Conservation (phyloP, 2,113 vertebrate genomes). For the Myxocyprinus asiaticus region DNA sequence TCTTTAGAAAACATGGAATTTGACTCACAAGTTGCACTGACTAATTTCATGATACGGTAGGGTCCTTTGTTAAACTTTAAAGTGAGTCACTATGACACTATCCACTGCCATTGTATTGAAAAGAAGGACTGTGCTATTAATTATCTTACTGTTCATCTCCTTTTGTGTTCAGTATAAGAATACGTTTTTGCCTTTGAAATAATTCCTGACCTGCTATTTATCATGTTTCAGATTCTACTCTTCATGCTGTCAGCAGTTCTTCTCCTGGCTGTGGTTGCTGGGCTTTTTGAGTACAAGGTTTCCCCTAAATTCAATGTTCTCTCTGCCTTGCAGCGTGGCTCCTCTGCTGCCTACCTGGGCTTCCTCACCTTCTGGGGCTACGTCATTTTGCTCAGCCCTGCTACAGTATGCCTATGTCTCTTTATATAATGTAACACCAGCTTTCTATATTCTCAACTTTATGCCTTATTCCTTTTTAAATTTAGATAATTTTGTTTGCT, state of each 20-base stretch:
- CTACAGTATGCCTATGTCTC: constrained; percentile 87
- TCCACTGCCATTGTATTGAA: no score
- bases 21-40: no score
- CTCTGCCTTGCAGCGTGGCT: constrained; percentile 50
- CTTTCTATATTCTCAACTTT: no score
- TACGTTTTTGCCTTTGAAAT: no score
- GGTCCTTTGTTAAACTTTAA: no score
- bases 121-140: no score
- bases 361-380: constrained; percentile 89
- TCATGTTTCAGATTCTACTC: constrained; percentile 67
- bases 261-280: constrained; percentile 66
- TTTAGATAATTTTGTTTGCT: not conserved
- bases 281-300: constrained; percentile 63
- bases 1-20: no score
- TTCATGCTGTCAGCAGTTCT: constrained; percentile 61
- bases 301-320: constrained; percentile 47
- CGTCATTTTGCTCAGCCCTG: constrained; percentile 84
- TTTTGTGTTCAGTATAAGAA: no score
- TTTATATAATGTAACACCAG: constrained; percentile 84
- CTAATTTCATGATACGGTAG: no score
- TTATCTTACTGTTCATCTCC: no score
- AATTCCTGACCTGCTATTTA: not conserved
- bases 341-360: constrained; percentile 64
- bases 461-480: no score
- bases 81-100: no score